Percentiles rank a stretch among this genome's conserved stretches.
Evolutionary conservation across 2,888 invertebrate genomes (phyloP).

Genomic region (Cerastis rubricosa): DNA sequence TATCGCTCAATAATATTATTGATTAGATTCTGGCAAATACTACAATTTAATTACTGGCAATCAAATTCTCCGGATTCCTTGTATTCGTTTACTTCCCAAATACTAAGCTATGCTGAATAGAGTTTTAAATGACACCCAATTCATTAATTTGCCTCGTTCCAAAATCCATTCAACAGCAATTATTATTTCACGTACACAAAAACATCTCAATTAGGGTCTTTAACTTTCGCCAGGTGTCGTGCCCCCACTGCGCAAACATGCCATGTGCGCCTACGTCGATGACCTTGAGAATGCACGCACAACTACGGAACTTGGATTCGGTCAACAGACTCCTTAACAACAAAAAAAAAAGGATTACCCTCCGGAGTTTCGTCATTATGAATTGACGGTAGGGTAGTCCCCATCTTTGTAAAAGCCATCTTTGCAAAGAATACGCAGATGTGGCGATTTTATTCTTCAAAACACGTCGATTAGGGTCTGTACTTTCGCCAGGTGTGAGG

Average conservation of each 20-base stretch:
- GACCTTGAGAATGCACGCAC: slow-evolving; percentile 40
- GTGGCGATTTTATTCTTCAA: slow-evolving; percentile 42
- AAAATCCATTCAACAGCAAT: slow-evolving; percentile 33
- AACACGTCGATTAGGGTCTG: slow-evolving; percentile 58
- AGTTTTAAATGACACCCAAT: neutral
- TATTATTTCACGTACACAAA: slow-evolving; percentile 33
- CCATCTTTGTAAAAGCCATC: neutral
- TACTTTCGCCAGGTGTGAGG: slow-evolving; percentile 65
- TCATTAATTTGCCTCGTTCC: slow-evolving; percentile 9
- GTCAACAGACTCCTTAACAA: slow-evolving; percentile 6
- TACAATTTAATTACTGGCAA: neutral
- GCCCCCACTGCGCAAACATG: slow-evolving; percentile 57
- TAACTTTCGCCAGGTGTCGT: slow-evolving; percentile 66
- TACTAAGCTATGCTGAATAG: neutral
- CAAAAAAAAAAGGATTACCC: slow-evolving; percentile 16
- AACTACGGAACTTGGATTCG: slow-evolving; percentile 21
- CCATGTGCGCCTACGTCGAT: slow-evolving; percentile 51
- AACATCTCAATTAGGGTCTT: slow-evolving; percentile 50
- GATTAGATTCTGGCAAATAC: slow-evolving; percentile 15
- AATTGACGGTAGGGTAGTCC: slow-evolving; percentile 2
- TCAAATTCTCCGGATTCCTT: neutral
- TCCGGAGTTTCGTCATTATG: neutral
- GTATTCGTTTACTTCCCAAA: neutral
- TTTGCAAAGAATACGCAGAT: slow-evolving; percentile 38
- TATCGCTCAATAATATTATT: slow-evolving; percentile 1